phyloP scores from a whole-genome alignment of 2,888 invertebrate genomes.

The Mythimna vitellina region DNA sequence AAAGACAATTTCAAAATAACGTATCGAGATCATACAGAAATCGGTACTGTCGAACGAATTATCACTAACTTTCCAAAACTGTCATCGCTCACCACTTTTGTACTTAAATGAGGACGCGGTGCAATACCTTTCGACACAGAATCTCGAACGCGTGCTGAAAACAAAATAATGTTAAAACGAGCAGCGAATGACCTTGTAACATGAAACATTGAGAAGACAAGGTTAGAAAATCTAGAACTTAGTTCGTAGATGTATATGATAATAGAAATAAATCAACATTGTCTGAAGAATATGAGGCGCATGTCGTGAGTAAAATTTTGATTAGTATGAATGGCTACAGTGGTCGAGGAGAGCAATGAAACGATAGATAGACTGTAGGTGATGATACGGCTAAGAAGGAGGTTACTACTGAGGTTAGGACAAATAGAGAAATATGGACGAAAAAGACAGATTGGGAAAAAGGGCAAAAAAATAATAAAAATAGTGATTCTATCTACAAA shows the following conservation, averaged over 20 bases:
- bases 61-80: slow-evolving; percentile 54
- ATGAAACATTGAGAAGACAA: slow-evolving; percentile 33
- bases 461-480: neutral
- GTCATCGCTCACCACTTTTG: slow-evolving; percentile 41
- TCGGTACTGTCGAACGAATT: slow-evolving; percentile 29
- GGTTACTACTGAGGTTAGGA: neutral
- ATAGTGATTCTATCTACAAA: neutral
- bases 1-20: slow-evolving; percentile 13
- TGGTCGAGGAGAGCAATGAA: neutral
- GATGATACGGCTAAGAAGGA: neutral
- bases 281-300: neutral
- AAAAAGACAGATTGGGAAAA: no score
- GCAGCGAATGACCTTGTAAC: slow-evolving; percentile 41
- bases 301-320: neutral
- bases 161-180: slow-evolving; percentile 35
- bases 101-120: slow-evolving; percentile 52
- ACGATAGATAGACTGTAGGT: neutral
- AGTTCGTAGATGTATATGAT: slow-evolving; percentile 9
- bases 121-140: slow-evolving; percentile 39
- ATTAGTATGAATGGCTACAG: neutral
- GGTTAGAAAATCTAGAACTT: slow-evolving; percentile 35
- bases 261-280: neutral
- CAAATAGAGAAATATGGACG: neutral
- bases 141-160: slow-evolving; percentile 61
- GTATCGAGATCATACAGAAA: slow-evolving; percentile 14